Evolutionary conservation across 2,888 invertebrate species (phyloP).

Genomic region (Pediacus dermestoides): DNA sequence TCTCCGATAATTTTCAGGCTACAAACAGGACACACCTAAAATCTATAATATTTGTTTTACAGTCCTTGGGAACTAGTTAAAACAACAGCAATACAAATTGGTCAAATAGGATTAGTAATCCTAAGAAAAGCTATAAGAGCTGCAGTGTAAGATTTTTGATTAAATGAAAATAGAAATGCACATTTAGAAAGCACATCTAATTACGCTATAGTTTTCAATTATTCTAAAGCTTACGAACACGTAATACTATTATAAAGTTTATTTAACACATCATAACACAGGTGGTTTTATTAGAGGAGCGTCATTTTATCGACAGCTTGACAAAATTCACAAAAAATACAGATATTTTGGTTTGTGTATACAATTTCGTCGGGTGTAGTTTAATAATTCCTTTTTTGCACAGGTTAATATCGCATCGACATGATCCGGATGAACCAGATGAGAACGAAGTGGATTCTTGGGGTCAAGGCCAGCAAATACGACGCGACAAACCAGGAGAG

Average conservation of each 20-base stretch:
- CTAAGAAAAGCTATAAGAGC: conserved; percentile 1
- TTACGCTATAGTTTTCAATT: too few relatives aligned
- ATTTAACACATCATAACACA: not conserved
- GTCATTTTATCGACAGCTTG: not conserved
- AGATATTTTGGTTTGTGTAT: too few relatives aligned
- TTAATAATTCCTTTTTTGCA: too few relatives aligned
- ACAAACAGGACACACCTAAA: conserved; percentile 24
- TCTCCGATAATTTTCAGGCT: conserved; percentile 16
- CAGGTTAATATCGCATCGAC: conserved; percentile 21
- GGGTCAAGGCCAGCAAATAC: conserved; percentile 55
- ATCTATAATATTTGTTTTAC: conserved; percentile 18
- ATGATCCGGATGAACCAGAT: conserved; percentile 47
- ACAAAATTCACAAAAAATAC: too few relatives aligned
- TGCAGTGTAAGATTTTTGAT: not conserved
- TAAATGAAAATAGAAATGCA: conserved; percentile 1
- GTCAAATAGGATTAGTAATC: not conserved
- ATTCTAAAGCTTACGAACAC: conserved; percentile 3
- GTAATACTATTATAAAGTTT: not conserved
- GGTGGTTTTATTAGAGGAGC: not conserved
- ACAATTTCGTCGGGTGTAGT: too few relatives aligned
- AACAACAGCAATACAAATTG: not conserved
- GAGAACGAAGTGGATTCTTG: conserved; percentile 61
- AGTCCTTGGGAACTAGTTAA: conserved; percentile 1
- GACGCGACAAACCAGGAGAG: conserved; percentile 25
- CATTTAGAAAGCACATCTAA: not conserved